Evolutionary conservation across 2,113 vertebrate species (phyloP).

Genomic region (Microtus oregoni): DNA sequence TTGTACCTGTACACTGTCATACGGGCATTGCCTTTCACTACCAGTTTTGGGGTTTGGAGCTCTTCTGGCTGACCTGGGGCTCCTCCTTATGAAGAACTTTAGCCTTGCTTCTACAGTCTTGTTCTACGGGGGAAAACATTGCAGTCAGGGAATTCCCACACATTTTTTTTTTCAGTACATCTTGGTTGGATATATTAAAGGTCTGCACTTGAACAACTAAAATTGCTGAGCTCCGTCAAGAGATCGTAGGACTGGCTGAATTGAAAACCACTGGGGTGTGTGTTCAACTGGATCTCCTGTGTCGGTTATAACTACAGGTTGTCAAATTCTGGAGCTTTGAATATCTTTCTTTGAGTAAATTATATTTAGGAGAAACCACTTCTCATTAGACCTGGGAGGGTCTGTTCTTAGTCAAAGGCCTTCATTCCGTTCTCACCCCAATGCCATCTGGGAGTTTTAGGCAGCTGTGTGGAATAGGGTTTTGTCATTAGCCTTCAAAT

Average conservation of each 20-base stretch:
- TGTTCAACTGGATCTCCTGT: background rate
- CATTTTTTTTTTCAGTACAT: background rate
- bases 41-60: background rate
- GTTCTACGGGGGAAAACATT: background rate
- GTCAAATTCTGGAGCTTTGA: conserved; percentile 57
- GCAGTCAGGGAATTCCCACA: background rate
- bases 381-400: conserved; percentile 52
- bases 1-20: accelerated
- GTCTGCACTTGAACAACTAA: background rate
- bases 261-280: background rate
- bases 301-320: conserved; percentile 17
- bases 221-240: background rate
- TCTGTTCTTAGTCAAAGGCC: conserved; percentile 60
- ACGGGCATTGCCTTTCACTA: background rate
- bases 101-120: background rate
- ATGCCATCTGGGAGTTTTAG: conserved; percentile 49
- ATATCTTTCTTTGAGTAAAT: conserved; percentile 52
- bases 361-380: conserved; percentile 66
- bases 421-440: conserved; percentile 38
- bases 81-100: accelerated
- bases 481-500: conserved; percentile 66
- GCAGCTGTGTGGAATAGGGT: background rate
- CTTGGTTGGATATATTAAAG: background rate
- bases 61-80: background rate
- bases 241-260: background rate